Percentiles rank a stretch among this genome's conserved stretches.
These are phyloP conservation scores for Craseonycteris thonglongyai DNA, from an alignment of 2,113 vertebrate genomes.

Conservation along the genomic window DNA sequence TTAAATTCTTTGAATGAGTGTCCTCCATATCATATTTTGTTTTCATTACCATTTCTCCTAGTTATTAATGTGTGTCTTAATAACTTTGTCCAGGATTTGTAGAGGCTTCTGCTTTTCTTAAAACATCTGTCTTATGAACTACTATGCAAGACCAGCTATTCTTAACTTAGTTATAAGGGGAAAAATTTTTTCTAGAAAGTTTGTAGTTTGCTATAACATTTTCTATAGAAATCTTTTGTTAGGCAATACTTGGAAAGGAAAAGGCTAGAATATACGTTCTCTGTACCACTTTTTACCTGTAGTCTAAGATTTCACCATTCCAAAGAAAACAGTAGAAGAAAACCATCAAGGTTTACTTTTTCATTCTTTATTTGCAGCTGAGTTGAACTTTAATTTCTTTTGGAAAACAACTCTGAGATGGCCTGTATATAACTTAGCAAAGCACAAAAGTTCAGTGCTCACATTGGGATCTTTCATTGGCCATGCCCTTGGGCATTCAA, in stretches of 20 bases:
- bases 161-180: background rate
- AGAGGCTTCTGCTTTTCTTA: slow-evolving; percentile 39
- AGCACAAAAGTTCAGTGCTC: background rate
- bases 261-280: slow-evolving; percentile 51
- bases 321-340: slow-evolving; percentile 42
- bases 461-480: background rate
- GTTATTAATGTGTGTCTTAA: slow-evolving; percentile 47
- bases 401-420: slow-evolving; percentile 25
- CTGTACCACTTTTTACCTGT: slow-evolving; percentile 42
- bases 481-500: background rate
- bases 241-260: slow-evolving; percentile 49
- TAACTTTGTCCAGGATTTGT: background rate
- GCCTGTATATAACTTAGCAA: background rate
- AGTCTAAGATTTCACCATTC: slow-evolving; percentile 2
- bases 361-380: slow-evolving; percentile 35
- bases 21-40: background rate
- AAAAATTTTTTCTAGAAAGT: slow-evolving; percentile 54
- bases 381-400: slow-evolving; percentile 51
- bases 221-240: slow-evolving; percentile 56
- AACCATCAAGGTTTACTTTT: slow-evolving; percentile 33
- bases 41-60: slow-evolving; percentile 12
- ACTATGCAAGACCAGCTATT: slow-evolving; percentile 48
- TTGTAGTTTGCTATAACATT: slow-evolving; percentile 37
- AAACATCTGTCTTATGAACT: slow-evolving; percentile 44
- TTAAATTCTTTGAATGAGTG: slow-evolving; percentile 41